Evolutionary conservation across 1,140 invertebrate genomes (phyloP).

Genomic region (Papilio aristodemus): DNA sequence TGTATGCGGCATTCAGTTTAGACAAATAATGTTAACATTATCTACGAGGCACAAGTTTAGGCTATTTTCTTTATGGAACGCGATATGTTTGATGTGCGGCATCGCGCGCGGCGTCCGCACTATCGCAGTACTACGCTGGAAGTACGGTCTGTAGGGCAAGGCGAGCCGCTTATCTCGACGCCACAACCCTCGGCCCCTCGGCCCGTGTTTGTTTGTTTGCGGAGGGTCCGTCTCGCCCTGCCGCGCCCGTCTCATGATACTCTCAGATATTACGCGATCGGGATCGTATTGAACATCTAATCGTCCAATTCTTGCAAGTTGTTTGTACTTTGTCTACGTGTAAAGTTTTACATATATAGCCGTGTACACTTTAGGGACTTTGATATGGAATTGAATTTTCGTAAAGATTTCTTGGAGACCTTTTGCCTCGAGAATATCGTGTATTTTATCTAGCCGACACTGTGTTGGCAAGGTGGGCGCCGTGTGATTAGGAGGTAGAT

Average conservation of each 20-base stretch:
- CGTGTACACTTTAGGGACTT: background rate
- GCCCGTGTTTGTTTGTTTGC: conserved; percentile 9
- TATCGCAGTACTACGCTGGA: background rate
- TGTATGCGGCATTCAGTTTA: background rate
- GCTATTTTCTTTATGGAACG: background rate
- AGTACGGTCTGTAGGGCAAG: background rate
- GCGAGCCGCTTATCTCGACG: background rate
- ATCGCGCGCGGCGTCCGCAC: background rate
- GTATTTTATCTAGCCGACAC: too few relatives aligned
- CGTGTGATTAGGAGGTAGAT: too few relatives aligned
- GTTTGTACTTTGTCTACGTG: conserved; percentile 11
- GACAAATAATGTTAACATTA: background rate
- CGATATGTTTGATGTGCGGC: background rate
- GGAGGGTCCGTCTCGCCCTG: background rate
- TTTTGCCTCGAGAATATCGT: background rate
- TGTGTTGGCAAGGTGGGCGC: too few relatives aligned
- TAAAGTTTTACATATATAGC: background rate
- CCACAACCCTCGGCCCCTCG: background rate
- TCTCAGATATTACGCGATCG: conserved; percentile 17
- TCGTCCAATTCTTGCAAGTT: background rate
- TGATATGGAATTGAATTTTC: background rate
- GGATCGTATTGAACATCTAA: conserved; percentile 12
- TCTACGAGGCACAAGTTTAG: background rate
- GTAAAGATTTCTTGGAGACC: background rate
- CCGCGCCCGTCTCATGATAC: conserved; percentile 2